Conservation (phyloP, 2,113 vertebrate genomes). For the Cichladusa arquata region DNA sequence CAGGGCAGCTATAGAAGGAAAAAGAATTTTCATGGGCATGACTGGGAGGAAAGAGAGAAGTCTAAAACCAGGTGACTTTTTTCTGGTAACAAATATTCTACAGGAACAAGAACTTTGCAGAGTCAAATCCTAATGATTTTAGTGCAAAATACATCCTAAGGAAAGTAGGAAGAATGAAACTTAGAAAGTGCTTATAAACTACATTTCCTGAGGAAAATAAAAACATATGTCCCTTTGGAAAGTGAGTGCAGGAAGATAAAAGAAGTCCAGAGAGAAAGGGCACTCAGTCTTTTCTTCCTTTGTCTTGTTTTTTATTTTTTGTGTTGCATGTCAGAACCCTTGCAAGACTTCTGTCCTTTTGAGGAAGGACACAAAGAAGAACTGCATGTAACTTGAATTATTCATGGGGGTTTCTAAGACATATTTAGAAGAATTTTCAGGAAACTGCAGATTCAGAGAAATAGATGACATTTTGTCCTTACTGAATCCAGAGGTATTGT, state of each 20-base stretch:
- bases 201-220: not conserved
- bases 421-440: not conserved
- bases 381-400: not conserved
- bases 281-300: not conserved
- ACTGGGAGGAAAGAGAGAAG: not conserved
- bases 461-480: not conserved
- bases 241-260: not conserved
- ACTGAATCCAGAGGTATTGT: accelerated
- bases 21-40: not conserved
- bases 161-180: not conserved
- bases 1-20: not conserved
- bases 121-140: not conserved
- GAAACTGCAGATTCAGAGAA: not conserved
- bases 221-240: not conserved
- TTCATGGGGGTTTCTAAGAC: not conserved
- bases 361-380: not conserved
- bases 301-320: not conserved
- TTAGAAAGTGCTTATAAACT: not conserved
- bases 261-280: not conserved
- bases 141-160: not conserved
- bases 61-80: not conserved
- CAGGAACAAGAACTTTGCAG: not conserved
- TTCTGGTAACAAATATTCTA: not conserved
- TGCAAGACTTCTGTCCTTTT: not conserved
- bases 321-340: not conserved